Evolutionary conservation across 2,888 invertebrate genomes (phyloP).

Genomic region (Criorhina ranunculi): DNA sequence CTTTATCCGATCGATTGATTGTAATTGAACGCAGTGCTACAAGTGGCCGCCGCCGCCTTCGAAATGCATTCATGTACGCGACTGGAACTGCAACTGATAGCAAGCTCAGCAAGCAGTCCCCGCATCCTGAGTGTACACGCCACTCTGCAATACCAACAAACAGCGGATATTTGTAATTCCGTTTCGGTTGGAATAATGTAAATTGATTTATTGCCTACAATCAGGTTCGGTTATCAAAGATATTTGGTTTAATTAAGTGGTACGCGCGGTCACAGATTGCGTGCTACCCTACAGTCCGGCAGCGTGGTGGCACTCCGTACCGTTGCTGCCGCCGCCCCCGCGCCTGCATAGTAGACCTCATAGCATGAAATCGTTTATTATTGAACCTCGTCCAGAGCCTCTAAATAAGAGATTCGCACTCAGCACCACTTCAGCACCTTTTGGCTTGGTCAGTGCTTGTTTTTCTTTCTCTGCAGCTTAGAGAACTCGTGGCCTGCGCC

Average conservation of each 20-base stretch:
- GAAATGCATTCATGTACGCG: constrained; percentile 20
- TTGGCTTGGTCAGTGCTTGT: constrained; percentile 54
- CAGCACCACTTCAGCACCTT: constrained; percentile 75
- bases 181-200: constrained; percentile 75
- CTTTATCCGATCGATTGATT: constrained; percentile 69
- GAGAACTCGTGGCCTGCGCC: constrained; percentile 32
- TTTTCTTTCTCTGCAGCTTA: constrained; percentile 36
- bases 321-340: background rate
- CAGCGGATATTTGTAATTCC: constrained; percentile 69
- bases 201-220: constrained; percentile 77
- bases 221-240: constrained; percentile 78
- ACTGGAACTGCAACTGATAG: constrained; percentile 42
- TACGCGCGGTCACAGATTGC: constrained; percentile 77
- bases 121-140: constrained; percentile 34
- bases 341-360: constrained; percentile 4
- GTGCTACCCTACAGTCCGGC: constrained; percentile 68
- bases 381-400: constrained; percentile 48
- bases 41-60: constrained; percentile 34
- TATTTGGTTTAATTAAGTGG: constrained; percentile 78
- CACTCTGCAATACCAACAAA: constrained; percentile 35
- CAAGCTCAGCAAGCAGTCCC: constrained; percentile 4
- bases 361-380: constrained; percentile 72
- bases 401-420: constrained; percentile 76
- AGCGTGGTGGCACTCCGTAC: constrained; percentile 3
- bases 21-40: constrained; percentile 75